A percentile compares a stretch with the other conserved stretches of the same genome.
Conservation (phyloP, 2,888 invertebrate species). For the Ennomos quercinarius region DNA sequence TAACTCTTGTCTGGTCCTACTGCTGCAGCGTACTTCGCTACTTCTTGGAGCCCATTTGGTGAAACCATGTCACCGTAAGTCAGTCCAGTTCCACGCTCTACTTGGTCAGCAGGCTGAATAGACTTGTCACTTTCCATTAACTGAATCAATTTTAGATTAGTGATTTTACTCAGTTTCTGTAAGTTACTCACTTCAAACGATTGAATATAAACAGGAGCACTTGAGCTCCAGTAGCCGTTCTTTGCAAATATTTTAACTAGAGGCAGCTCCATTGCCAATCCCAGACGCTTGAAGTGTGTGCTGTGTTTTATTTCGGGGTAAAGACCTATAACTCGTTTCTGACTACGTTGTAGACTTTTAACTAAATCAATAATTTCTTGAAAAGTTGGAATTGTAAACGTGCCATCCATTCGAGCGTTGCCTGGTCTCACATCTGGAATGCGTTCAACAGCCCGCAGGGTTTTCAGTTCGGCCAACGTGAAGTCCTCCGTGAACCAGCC, state of each 20-base stretch:
- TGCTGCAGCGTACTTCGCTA: constrained; percentile 72
- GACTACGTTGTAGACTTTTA: constrained; percentile 65
- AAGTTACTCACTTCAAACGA: constrained; percentile 76
- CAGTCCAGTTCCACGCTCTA: constrained; percentile 52
- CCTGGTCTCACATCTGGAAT: constrained; percentile 68
- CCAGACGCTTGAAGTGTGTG: constrained; percentile 63
- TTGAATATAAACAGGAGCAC: constrained; percentile 72
- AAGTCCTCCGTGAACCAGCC: constrained; percentile 81
- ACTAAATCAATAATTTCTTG: constrained; percentile 75
- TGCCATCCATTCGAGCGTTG: constrained; percentile 67
- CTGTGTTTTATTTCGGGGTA: constrained; percentile 77
- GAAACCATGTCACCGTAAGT: constrained; percentile 74
- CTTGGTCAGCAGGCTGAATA: constrained; percentile 65
- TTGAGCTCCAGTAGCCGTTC: constrained; percentile 62
- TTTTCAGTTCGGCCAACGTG: constrained; percentile 73
- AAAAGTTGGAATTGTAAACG: constrained; percentile 67
- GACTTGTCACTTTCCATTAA: constrained; percentile 56
- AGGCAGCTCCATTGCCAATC: constrained; percentile 65
- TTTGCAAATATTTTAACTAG: constrained; percentile 63
- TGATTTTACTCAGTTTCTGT: constrained; percentile 66
- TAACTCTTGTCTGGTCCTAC: constrained; percentile 75
- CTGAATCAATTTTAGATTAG: constrained; percentile 67
- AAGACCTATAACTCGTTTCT: constrained; percentile 67
- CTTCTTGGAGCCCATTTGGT: constrained; percentile 63
- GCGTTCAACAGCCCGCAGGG: constrained; percentile 65